Conservation (phyloP, 2,797 vertebrate genomes). For the Ciconia nigra region DNA sequence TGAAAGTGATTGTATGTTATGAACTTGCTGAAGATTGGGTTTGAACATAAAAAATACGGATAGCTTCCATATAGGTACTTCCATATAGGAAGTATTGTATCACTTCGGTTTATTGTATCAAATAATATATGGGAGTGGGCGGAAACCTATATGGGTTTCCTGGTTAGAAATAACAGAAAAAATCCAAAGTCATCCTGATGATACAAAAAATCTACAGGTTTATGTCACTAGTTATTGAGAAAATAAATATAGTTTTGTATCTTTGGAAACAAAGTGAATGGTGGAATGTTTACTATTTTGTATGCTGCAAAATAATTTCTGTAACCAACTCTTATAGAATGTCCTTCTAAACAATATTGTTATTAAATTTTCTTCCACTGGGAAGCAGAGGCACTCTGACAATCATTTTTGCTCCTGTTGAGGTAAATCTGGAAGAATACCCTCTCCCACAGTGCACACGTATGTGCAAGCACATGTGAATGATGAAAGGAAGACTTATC, state of each 20-base stretch:
- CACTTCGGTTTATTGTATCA: not conserved
- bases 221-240: not conserved
- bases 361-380: not conserved
- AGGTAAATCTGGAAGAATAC: not conserved
- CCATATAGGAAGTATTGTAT: not conserved
- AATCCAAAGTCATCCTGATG: not conserved
- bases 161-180: not conserved
- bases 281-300: not conserved
- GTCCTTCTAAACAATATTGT: not conserved
- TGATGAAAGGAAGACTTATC: not conserved
- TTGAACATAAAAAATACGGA: not conserved
- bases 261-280: not conserved
- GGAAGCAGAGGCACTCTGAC: not conserved
- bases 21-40: not conserved
- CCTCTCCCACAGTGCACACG: not conserved
- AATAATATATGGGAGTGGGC: not conserved
- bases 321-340: not conserved
- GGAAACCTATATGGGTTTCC: not conserved
- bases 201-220: not conserved
- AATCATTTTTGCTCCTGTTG: not conserved
- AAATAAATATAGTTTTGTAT: not conserved
- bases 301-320: not conserved
- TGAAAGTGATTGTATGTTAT: not conserved
- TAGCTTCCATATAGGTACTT: not conserved
- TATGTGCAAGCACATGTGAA: rapidly evolving